phyloP scores from a whole-genome alignment of 2,797 vertebrate species.

The Oophaga sylvatica region DNA sequence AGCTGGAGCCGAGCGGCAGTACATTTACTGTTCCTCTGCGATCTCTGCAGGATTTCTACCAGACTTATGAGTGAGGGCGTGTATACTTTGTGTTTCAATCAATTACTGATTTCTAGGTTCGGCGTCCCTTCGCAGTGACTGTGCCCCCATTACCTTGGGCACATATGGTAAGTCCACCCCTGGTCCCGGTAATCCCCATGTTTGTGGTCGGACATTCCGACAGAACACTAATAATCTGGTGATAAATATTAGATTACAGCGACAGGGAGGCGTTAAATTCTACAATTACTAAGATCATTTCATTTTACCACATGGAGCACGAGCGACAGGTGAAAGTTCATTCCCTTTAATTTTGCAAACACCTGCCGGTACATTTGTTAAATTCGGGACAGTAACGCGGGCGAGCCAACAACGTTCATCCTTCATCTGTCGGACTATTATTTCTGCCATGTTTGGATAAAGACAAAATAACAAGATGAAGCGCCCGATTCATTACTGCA shows the following conservation, averaged over 20 bases:
- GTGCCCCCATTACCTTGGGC: no score
- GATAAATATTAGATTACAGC: background rate
- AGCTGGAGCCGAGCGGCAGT: no score
- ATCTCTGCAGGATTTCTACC: no score
- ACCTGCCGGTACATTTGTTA: slow-evolving; percentile 51
- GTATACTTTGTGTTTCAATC: no score
- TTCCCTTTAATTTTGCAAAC: slow-evolving; percentile 32
- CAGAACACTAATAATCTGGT: background rate
- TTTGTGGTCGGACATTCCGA: background rate
- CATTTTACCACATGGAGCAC: slow-evolving; percentile 23
- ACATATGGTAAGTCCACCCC: background rate
- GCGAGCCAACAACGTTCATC: background rate
- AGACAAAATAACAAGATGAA: slow-evolving; percentile 7
- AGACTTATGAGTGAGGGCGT: no score
- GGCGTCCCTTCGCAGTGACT: no score
- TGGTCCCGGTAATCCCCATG: background rate
- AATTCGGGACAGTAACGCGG: slow-evolving; percentile 5
- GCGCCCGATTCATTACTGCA: no score
- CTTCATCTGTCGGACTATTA: slow-evolving; percentile 36
- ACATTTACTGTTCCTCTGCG: no score
- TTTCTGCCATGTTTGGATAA: slow-evolving; percentile 36
- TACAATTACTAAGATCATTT: slow-evolving; percentile 18
- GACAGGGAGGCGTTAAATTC: slow-evolving; percentile 9
- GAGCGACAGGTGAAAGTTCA: slow-evolving; percentile 36
- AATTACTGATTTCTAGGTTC: no score